Conservation (phyloP, 1,140 invertebrate genomes). For the Lysiphlebus fabarum region DNA sequence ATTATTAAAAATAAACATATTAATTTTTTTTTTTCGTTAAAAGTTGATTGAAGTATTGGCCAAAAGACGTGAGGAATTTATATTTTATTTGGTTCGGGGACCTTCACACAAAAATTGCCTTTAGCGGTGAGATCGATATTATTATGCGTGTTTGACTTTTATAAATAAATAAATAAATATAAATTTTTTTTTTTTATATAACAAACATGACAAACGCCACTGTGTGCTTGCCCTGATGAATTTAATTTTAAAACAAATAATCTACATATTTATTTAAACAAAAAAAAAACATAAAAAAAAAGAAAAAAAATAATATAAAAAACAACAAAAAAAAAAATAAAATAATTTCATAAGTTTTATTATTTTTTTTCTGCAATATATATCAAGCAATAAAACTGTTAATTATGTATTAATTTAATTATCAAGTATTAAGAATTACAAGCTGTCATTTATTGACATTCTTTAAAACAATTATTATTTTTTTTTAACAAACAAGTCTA, state of each 20-base stretch:
- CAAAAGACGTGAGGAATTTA: constrained; percentile 5
- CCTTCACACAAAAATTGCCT: constrained; percentile 20
- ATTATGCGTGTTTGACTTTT: background rate
- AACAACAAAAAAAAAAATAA: too few species aligned
- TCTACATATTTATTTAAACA: background rate
- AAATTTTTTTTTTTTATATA: too few species aligned
- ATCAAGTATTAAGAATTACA: constrained; percentile 14
- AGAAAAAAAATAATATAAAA: background rate
- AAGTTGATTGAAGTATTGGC: background rate
- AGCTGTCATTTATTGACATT: background rate
- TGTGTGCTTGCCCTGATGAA: background rate
- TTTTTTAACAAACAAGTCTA: constrained; percentile 1
- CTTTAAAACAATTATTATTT: background rate
- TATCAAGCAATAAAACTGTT: constrained; percentile 14
- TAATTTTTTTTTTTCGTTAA: too few species aligned
- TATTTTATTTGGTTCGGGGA: constrained; percentile 8
- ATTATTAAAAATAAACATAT: too few species aligned
- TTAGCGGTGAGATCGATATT: constrained; percentile 24
- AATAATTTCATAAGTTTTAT: background rate
- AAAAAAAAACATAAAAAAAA: background rate
- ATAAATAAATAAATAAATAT: too few species aligned
- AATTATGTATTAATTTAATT: constrained; percentile 26
- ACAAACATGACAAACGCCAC: background rate
- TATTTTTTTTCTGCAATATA: background rate
- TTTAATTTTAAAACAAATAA: background rate